Conservation (phyloP, 2,113 vertebrate genomes). For the Boleophthalmus pectinirostris region DNA sequence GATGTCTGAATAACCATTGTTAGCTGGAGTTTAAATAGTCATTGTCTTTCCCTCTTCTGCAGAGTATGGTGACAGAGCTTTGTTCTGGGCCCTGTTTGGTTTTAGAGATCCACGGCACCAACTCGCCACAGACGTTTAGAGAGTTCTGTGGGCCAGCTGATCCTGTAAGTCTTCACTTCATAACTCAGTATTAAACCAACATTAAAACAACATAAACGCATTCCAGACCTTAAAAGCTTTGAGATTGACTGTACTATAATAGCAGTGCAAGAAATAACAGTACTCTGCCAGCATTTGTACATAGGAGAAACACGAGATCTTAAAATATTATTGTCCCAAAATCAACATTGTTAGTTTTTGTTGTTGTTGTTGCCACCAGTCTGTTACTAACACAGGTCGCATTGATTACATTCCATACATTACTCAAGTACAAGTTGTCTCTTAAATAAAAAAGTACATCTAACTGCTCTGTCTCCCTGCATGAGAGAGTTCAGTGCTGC, state of each 20-base stretch:
- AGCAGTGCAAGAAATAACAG: too few species aligned
- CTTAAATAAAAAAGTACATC: neutral
- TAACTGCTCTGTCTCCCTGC: neutral
- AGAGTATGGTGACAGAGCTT: conserved; percentile 91
- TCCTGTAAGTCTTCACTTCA: conserved; percentile 85
- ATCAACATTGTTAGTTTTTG: neutral
- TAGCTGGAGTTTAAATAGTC: neutral
- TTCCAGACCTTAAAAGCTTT: neutral
- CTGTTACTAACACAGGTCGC: too few species aligned
- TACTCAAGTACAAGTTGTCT: neutral
- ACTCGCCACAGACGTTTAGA: conserved; percentile 83
- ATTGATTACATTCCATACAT: neutral
- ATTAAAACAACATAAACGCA: neutral
- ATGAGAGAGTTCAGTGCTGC: conserved; percentile 28
- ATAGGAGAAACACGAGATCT: neutral
- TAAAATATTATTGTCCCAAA: neutral
- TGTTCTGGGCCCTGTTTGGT: conserved; percentile 90
- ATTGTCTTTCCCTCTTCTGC: conserved; percentile 35
- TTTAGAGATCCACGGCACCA: conserved; percentile 83
- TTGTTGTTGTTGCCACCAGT: too few species aligned
- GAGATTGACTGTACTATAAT: neutral
- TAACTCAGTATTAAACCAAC: neutral
- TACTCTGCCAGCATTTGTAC: too few species aligned
- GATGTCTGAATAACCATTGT: neutral
- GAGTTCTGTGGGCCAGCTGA: conserved; percentile 92